Evolutionary conservation across 2,113 vertebrate genomes (phyloP), one percentile per base, ranked within the genome.

Genomic region (Rhagologus leucostigma): DNA sequence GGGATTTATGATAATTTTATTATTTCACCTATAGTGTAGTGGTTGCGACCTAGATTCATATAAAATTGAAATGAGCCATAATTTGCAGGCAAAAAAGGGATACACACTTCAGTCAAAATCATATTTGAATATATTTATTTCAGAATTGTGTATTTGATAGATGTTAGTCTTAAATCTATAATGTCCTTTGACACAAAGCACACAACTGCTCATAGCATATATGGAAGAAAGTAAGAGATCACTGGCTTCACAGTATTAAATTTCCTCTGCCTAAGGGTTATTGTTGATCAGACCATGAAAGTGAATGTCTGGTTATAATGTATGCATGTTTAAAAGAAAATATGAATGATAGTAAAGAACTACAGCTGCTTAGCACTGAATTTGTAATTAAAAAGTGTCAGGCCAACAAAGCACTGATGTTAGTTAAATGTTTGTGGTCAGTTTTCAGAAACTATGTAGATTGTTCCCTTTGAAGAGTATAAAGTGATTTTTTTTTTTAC

Each of bases 241-340:
- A 70, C 14, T 95, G 75, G 47, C 76, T 96, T 90, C 82, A 65
- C 68, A 92, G 96, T 97, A 96, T 97, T 97, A 96, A 73, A 89
- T 97, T 98, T 96, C 93, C 89, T 84, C 83, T 96, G 96, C 96
- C 87, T 93, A 49, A 91, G 80, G 93, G 86, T 93, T 89, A 96
- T 95, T 97, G 87, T 96, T 96, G 94, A 83, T 92, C 82, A 96
- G 94, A 95, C 96, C 95, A 96, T 90, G 80, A 93, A 93, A 95
- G 52, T 87, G 89, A 91, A 81, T 80, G 94, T 97, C 80, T 97
- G 65, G 53, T 89, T 96, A 71, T 87, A 92, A 52, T 56, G 62
- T 86, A 74, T 94, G 76, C n/a, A 50, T 69, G 57, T 80, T 96
- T 76, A 93, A 96, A 91, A 87, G 63, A 92, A 89, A 85, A 74